Evolutionary conservation across 2,888 invertebrate species (phyloP).

Genomic region (Druceiella hillmani): DNA sequence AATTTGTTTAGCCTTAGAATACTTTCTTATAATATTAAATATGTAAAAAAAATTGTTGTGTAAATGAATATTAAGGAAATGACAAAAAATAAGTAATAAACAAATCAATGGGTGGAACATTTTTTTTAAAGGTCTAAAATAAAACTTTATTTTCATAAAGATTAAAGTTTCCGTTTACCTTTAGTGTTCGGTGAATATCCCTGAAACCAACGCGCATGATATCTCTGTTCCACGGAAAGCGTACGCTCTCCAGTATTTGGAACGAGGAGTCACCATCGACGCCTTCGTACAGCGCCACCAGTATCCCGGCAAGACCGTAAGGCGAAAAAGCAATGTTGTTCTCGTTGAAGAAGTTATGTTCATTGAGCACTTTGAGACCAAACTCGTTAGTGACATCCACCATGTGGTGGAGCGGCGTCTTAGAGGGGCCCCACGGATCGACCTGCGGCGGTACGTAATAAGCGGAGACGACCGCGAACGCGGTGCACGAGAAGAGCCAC

Average conservation of each 20-base stretch:
- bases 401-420: slow-evolving; percentile 66
- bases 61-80: too few species aligned
- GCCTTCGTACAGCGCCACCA: slow-evolving; percentile 76
- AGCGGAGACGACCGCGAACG: slow-evolving; percentile 29
- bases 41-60: too few species aligned
- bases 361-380: slow-evolving; percentile 62
- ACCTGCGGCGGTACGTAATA: slow-evolving; percentile 43
- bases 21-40: too few species aligned
- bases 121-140: too few species aligned
- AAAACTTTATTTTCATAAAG: too few species aligned
- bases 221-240: slow-evolving; percentile 67
- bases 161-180: slow-evolving; percentile 52
- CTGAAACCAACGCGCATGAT: slow-evolving; percentile 72
- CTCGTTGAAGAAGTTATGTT: slow-evolving; percentile 66
- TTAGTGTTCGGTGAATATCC: slow-evolving; percentile 75
- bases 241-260: slow-evolving; percentile 65
- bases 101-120: too few species aligned
- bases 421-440: slow-evolving; percentile 41
- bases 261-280: slow-evolving; percentile 65
- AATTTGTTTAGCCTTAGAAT: too few species aligned
- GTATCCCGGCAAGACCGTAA: slow-evolving; percentile 73
- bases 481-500: too few species aligned
- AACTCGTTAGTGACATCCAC: slow-evolving; percentile 75
- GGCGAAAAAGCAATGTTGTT: slow-evolving; percentile 83
- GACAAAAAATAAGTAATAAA: too few species aligned